These are phyloP conservation scores for Alcedo quadribrachys DNA, from an alignment of 2,797 vertebrate species.

Conservation along the genomic window DNA sequence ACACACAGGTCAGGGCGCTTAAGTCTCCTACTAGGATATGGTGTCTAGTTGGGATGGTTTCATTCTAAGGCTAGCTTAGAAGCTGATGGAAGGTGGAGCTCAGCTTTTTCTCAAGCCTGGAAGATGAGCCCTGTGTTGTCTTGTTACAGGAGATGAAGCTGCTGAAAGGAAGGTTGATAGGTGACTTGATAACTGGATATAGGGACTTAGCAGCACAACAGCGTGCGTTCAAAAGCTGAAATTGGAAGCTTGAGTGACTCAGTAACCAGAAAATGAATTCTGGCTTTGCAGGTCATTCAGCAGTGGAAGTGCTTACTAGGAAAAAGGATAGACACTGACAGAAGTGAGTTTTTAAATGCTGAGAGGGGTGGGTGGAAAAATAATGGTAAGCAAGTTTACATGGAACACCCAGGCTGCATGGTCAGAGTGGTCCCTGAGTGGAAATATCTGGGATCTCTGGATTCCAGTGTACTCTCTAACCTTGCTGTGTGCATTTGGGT, in stretches of 20 bases:
- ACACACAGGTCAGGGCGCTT: not conserved
- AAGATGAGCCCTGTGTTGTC: conserved; percentile 28
- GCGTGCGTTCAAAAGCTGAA: conserved; percentile 23
- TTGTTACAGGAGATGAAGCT: conserved; percentile 37
- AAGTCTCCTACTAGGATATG: not conserved
- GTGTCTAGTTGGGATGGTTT: not conserved
- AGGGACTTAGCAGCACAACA: conserved; percentile 40
- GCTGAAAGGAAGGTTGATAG: conserved; percentile 50
- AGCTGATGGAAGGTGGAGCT: not conserved
- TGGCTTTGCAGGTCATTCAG: conserved; percentile 41
- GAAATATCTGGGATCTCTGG: not conserved
- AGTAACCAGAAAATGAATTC: conserved; percentile 33
- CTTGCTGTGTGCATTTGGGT: not conserved
- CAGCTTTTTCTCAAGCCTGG: not conserved
- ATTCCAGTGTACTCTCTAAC: not conserved
- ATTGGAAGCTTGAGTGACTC: conserved; percentile 47
- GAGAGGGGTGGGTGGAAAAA: not conserved
- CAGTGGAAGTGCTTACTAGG: not conserved
- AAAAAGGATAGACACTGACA: not conserved
- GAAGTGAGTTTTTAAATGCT: not conserved
- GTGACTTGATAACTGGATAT: conserved; percentile 37
- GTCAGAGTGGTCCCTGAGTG: not conserved
- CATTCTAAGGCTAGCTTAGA: not conserved
- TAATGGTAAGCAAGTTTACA: not conserved
- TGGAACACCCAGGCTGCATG: not conserved